A percentile compares a stretch with the other conserved stretches of the same genome.
Conservation (phyloP, 2,888 invertebrate genomes). For the Poecilobothrus nobilitatus region DNA sequence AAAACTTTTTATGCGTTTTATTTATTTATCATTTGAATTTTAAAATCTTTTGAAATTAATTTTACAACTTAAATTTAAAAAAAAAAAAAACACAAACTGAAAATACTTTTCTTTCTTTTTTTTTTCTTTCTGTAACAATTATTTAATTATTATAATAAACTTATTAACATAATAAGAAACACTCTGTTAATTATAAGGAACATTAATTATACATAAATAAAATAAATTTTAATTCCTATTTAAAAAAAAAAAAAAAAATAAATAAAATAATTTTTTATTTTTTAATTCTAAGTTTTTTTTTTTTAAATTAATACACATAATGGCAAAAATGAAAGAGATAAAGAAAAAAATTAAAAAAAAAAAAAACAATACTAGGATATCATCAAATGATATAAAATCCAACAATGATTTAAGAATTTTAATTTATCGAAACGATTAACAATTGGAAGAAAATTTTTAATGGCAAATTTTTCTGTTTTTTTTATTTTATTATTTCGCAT, state of each 20-base stretch:
- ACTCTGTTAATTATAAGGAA: not conserved
- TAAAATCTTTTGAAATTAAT: not conserved
- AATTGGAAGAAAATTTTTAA: slow-evolving; percentile 8
- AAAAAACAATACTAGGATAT: slow-evolving; percentile 13
- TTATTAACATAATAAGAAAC: not conserved
- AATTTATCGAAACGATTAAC: slow-evolving; percentile 1
- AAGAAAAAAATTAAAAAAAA: not conserved
- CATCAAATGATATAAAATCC: slow-evolving; percentile 13
- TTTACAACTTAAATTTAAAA: not conserved
- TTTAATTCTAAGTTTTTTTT: no score
- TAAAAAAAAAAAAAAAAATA: no score
- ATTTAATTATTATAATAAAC: not conserved
- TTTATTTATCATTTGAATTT: slow-evolving; percentile 2
- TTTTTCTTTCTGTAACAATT: not conserved
- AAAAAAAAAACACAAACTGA: not conserved
- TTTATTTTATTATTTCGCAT: not conserved
- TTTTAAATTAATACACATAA: no score
- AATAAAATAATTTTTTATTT: no score
- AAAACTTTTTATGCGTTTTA: not conserved
- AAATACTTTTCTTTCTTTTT: not conserved
- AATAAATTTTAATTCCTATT: not conserved
- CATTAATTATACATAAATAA: not conserved
- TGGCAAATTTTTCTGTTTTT: slow-evolving; percentile 1
- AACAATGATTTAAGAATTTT: slow-evolving; percentile 9
- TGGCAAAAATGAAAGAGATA: no score